These are phyloP conservation scores for Hydropotes inermis DNA, from an alignment of 2,113 vertebrate genomes.

Conservation along the genomic window DNA sequence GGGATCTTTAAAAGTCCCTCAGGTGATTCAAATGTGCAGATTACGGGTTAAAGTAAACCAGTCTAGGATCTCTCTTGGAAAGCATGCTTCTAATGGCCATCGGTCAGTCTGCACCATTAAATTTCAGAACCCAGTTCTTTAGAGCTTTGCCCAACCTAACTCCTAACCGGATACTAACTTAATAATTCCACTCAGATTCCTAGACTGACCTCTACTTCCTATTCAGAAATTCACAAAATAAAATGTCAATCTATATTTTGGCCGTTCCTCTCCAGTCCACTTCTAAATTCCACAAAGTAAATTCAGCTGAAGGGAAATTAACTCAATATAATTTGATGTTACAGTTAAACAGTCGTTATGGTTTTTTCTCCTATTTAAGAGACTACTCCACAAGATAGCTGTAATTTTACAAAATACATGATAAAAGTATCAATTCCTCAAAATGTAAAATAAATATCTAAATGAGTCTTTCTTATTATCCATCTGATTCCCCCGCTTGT, in stretches of 20 bases:
- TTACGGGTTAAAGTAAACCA: neutral
- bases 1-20: neutral
- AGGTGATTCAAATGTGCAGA: neutral
- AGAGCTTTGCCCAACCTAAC: neutral
- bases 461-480: neutral
- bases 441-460: neutral
- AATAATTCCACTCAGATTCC: neutral
- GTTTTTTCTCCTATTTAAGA: neutral
- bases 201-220: neutral
- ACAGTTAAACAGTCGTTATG: neutral
- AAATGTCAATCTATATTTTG: neutral
- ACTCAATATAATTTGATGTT: neutral
- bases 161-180: neutral
- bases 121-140: neutral
- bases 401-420: neutral
- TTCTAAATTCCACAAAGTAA: conserved; percentile 30
- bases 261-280: neutral
- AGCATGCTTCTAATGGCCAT: neutral
- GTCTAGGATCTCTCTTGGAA: neutral
- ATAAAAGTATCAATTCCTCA: neutral
- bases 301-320: neutral
- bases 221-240: neutral
- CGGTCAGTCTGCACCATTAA: neutral
- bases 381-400: neutral
- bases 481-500: neutral